A percentile compares a stretch with the other conserved stretches of the same genome.
Conservation (phyloP, 2,888 invertebrate genomes). For the Lasioglossum vierecki region DNA sequence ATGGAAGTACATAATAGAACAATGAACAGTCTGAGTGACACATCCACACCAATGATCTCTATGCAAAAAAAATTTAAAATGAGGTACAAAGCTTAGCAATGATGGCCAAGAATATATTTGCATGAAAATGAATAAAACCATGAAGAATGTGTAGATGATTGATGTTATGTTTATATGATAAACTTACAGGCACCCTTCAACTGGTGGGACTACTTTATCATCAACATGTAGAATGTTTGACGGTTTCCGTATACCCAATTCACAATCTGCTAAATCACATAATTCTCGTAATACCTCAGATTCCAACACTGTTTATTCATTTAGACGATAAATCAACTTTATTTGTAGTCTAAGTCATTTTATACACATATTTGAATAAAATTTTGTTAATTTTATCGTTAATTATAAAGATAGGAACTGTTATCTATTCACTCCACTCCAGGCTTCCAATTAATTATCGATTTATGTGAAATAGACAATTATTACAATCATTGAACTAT, state of each 20-base stretch:
- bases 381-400: background rate
- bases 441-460: background rate
- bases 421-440: background rate
- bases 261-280: background rate
- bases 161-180: background rate
- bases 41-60: slow-evolving; percentile 9
- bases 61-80: background rate
- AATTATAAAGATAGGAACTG: background rate
- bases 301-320: slow-evolving; percentile 3
- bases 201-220: slow-evolving; percentile 2
- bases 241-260: slow-evolving; percentile 38
- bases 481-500: background rate
- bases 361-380: background rate
- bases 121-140: background rate
- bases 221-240: background rate
- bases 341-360: background rate
- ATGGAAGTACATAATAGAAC: slow-evolving; percentile 12
- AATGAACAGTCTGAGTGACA: background rate
- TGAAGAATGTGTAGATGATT: background rate
- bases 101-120: background rate
- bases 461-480: background rate
- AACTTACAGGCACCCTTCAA: background rate
- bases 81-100: background rate
- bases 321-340: slow-evolving; percentile 12
- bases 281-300: background rate